A percentile compares a stretch with the other conserved stretches of the same genome.
Conservation (phyloP, 1,140 invertebrate genomes). For the Neotoxoptera formosana region DNA sequence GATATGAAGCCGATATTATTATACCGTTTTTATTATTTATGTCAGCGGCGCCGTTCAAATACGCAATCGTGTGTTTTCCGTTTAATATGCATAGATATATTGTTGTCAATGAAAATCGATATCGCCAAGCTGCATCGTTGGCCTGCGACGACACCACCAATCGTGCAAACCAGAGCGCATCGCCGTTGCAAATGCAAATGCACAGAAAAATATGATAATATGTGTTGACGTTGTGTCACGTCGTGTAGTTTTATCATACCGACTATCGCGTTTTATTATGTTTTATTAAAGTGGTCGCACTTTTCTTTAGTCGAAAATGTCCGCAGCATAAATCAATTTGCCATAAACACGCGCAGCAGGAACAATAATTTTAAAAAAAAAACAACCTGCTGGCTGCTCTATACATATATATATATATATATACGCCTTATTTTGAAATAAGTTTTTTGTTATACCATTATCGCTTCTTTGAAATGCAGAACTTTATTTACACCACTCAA, state of each 20-base stretch:
- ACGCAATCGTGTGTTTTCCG: too few species aligned
- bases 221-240: too few species aligned
- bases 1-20: too few species aligned
- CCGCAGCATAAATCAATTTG: not conserved
- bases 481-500: not conserved
- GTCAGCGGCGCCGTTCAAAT: not conserved
- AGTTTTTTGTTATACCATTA: not conserved
- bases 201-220: too few species aligned
- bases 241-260: too few species aligned
- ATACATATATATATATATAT: too few species aligned
- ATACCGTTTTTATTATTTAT: conserved; percentile 10
- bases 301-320: not conserved
- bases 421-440: not conserved
- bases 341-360: not conserved
- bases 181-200: not conserved
- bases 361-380: conserved; percentile 10
- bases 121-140: not conserved
- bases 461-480: not conserved
- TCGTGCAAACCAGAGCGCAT: not conserved
- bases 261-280: not conserved
- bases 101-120: not conserved
- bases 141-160: not conserved
- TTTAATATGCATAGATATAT: not conserved
- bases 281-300: not conserved
- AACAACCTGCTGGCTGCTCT: not conserved